Evolutionary conservation across 2,888 invertebrate genomes (phyloP), one percentile per base, ranked within the genome.

Genomic region (Helicoverpa assulta): DNA sequence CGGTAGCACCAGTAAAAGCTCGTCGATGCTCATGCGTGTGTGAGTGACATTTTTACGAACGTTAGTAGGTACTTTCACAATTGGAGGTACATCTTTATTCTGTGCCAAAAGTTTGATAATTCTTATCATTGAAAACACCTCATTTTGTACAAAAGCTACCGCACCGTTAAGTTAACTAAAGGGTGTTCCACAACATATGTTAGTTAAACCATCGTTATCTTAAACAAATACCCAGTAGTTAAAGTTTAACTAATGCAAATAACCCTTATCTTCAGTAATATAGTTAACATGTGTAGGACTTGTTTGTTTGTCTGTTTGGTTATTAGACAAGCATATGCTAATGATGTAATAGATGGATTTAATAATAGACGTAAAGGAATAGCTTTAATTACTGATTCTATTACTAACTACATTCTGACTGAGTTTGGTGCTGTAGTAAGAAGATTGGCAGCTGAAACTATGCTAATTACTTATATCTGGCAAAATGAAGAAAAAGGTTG

Each of bases 201-300:
- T 60, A 33, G 47, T 61, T 61, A 70, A 21, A 52, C 16, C 8
- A 21, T 18, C 21, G 59, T 77, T 77, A 77, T 77, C 76, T 80
- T 54, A 19, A 70, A 80, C 76, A 75, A 80, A 77, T 76, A 70
- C 60, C 18, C 66, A 70, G 80, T 77, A 76, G 76, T 76, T 65
- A 62, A 74, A 77, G 43, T 75, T 75, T 33, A 75, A 80, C 76
- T 70, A 52, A 56, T 80, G 80, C 77, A 77, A 77, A 77, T 77
- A 77, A 76, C 66, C 50, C 76, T 80, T 77, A 77, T 80, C 76
- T 75, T 12, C 52, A 53, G 62, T 77, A 66, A 80, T 77, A 63
- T 50, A 63, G 64, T 75, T 55, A 80, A 80, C 77, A 77, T 76
- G 47, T 76, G 77, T 77, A 75, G 59, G 37, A 80, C 65, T 10